Conservation (phyloP, 2,113 vertebrate genomes). For the Aspidoscelis tigris region DNA sequence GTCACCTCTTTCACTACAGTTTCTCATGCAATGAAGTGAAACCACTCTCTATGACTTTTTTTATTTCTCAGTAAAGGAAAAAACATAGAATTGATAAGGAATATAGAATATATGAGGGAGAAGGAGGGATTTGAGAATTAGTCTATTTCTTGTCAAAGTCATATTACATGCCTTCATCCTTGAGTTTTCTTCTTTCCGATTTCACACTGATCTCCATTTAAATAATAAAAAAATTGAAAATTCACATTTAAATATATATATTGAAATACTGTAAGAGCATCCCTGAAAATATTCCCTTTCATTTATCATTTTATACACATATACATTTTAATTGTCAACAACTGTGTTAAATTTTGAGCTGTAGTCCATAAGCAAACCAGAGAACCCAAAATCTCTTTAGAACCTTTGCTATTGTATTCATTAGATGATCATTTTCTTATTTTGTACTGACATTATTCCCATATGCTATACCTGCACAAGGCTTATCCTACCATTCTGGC, state of each 20-base stretch:
- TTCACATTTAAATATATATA: background rate
- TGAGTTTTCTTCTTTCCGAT: background rate
- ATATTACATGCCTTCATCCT: background rate
- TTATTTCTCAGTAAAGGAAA: conserved; percentile 7
- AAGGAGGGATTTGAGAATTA: background rate
- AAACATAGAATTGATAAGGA: background rate
- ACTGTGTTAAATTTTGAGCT: background rate
- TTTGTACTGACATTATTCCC: background rate
- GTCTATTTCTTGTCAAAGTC: background rate
- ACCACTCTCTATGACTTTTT: background rate
- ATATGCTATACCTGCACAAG: background rate
- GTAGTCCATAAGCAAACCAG: too few relatives aligned
- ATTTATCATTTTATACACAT: background rate
- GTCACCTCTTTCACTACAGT: background rate
- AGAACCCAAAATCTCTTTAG: too few relatives aligned
- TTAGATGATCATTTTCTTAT: background rate
- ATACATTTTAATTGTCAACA: background rate
- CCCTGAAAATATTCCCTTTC: background rate
- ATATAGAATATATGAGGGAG: too few relatives aligned
- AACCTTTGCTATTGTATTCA: too few relatives aligned
- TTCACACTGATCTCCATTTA: background rate
- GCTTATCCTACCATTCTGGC: background rate
- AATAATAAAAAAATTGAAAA: background rate
- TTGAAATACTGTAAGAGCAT: background rate
- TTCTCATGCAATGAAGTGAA: background rate